Conservation (phyloP, 1,140 invertebrate species). For the Scaptomyza montana region DNA sequence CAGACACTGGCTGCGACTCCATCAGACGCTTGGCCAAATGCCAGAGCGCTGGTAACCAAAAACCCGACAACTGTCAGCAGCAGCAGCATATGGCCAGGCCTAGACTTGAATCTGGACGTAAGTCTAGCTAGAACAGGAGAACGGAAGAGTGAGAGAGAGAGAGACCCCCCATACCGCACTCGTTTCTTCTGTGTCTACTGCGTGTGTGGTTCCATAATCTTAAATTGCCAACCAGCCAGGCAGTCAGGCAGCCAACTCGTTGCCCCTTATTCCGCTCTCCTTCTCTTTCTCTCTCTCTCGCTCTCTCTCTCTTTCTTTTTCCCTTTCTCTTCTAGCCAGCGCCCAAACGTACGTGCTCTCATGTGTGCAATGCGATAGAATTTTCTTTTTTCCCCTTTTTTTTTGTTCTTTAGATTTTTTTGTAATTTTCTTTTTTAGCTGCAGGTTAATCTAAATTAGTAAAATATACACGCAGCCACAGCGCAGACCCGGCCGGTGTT, state of each 20-base stretch:
- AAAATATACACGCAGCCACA: conserved; percentile 74
- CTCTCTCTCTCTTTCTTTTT: too few relatives aligned
- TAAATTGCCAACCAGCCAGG: conserved; percentile 65
- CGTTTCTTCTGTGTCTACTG: conserved; percentile 42
- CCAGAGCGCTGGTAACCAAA: conserved; percentile 50
- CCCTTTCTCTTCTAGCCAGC: conserved; percentile 22
- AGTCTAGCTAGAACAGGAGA: conserved; percentile 3
- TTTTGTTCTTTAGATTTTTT: conserved; percentile 35
- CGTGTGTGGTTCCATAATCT: conserved; percentile 77
- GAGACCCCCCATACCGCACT: background rate
- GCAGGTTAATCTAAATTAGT: conserved; percentile 81
- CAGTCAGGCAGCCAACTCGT: conserved; percentile 16
- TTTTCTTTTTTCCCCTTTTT: conserved; percentile 24
- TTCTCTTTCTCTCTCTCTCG: too few relatives aligned
- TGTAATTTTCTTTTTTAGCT: conserved; percentile 32
- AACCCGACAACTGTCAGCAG: conserved; percentile 41
- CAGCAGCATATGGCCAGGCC: conserved; percentile 65
- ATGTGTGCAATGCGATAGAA: conserved; percentile 80
- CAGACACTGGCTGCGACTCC: conserved; percentile 22
- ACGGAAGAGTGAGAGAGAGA: background rate
- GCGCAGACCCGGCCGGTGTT: conserved; percentile 33
- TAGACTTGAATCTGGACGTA: conserved; percentile 57
- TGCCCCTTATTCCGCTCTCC: background rate
- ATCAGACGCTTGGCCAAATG: conserved; percentile 57
- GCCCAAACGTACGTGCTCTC: conserved; percentile 70